These are phyloP conservation scores for Antheraea assamensis DNA, from an alignment of 2,888 invertebrate species.

Conservation along the genomic window DNA sequence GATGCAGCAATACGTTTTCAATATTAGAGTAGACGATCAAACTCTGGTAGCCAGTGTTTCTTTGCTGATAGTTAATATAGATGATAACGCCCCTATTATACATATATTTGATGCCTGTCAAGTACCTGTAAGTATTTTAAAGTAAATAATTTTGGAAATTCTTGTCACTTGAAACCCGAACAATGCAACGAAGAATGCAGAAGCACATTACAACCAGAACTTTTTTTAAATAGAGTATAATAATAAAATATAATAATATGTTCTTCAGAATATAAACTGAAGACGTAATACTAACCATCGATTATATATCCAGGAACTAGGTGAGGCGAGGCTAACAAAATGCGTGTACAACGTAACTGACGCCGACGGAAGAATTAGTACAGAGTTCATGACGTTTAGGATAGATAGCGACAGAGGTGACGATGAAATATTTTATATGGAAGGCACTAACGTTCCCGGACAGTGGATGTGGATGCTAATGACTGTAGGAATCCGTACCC, in stretches of 20 bases:
- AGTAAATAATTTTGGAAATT: background rate
- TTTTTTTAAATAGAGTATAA: background rate
- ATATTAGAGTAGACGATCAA: conserved; percentile 48
- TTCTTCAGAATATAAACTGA: background rate
- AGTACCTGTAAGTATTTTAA: conserved; percentile 60
- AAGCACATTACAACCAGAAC: background rate
- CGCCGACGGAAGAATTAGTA: conserved; percentile 70
- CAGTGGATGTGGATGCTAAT: conserved; percentile 62
- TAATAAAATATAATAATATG: background rate
- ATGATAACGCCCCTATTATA: conserved; percentile 79
- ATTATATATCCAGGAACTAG: conserved; percentile 60
- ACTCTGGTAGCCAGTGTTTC: conserved; percentile 53
- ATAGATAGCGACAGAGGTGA: conserved; percentile 66
- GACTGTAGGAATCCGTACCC: conserved; percentile 50
- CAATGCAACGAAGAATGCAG: too few species aligned
- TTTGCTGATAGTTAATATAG: conserved; percentile 75
- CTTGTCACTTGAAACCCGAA: background rate
- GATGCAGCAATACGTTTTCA: conserved; percentile 71
- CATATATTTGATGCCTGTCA: conserved; percentile 65
- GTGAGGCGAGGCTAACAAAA: conserved; percentile 54
- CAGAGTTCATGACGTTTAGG: conserved; percentile 62
- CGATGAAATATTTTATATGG: conserved; percentile 61
- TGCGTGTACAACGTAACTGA: conserved; percentile 69
- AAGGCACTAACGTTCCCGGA: conserved; percentile 42
- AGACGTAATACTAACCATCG: background rate